These are phyloP conservation scores for Chascanopsetta lugubris DNA, from an alignment of 2,113 vertebrate species.

Conservation along the genomic window DNA sequence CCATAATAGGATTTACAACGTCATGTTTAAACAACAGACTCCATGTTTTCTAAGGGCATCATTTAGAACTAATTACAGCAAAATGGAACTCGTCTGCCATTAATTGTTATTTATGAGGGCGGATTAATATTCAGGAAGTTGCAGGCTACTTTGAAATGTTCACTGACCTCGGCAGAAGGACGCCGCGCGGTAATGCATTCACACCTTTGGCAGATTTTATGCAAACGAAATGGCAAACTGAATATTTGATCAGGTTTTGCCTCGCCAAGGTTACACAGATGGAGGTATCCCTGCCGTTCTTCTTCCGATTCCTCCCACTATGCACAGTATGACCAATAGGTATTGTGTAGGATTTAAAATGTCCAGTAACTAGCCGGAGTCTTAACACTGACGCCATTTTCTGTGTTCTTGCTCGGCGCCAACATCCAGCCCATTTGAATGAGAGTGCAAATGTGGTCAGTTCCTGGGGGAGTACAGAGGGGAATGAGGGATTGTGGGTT, in stretches of 20 bases:
- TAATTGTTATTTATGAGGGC: slow-evolving; percentile 74
- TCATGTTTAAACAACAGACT: slow-evolving; percentile 61
- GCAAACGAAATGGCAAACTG: slow-evolving; percentile 63
- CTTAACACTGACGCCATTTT: neutral
- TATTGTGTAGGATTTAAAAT: neutral
- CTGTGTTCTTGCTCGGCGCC: neutral
- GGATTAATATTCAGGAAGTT: slow-evolving; percentile 59
- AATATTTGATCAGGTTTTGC: slow-evolving; percentile 68
- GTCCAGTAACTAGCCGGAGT: neutral
- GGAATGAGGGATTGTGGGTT: slow-evolving; percentile 63
- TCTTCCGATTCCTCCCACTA: slow-evolving; percentile 5
- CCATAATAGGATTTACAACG: slow-evolving; percentile 51
- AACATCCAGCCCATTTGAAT: slow-evolving; percentile 9
- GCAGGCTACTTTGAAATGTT: slow-evolving; percentile 57
- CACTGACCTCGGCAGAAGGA: slow-evolving; percentile 67
- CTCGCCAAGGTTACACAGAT: slow-evolving; percentile 58
- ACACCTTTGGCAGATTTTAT: slow-evolving; percentile 74
- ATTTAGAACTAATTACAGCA: slow-evolving; percentile 66
- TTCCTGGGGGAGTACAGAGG: slow-evolving; percentile 54
- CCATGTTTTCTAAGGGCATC: slow-evolving; percentile 49
- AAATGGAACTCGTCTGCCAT: slow-evolving; percentile 59
- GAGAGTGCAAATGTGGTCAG: slow-evolving; percentile 33
- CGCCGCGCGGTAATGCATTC: slow-evolving; percentile 66
- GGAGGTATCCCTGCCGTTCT: slow-evolving; percentile 6
- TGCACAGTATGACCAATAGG: neutral